Percentiles rank a stretch among this genome's conserved stretches.
These are phyloP conservation scores for Erithacus rubecula DNA, from an alignment of 2,797 vertebrate species.

Conservation along the genomic window DNA sequence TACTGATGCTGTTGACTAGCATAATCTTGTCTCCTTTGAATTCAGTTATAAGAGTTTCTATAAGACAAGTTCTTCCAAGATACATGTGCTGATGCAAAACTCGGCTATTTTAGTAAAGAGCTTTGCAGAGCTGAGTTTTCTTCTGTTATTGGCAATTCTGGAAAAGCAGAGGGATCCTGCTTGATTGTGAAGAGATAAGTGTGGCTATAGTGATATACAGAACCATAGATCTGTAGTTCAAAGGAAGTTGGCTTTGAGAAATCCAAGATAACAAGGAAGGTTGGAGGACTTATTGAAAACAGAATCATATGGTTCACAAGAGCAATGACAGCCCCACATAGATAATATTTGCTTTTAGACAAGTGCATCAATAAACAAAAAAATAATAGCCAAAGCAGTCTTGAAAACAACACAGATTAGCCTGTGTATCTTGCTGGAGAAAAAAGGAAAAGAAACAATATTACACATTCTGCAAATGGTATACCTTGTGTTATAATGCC, in stretches of 20 bases:
- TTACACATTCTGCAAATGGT: background rate
- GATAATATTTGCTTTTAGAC: background rate
- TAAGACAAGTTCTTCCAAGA: background rate
- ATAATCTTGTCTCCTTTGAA: background rate
- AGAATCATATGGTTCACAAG: background rate
- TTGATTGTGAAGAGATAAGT: background rate
- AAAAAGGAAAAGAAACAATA: background rate
- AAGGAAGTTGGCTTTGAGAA: background rate
- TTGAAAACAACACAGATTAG: background rate
- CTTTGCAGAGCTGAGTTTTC: background rate
- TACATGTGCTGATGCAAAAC: accelerated
- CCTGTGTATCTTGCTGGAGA: background rate
- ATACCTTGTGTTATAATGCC: background rate
- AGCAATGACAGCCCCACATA: background rate
- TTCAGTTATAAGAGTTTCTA: background rate
- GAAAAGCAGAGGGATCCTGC: background rate
- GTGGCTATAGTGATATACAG: background rate
- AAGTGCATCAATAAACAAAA: background rate
- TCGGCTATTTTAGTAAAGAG: background rate
- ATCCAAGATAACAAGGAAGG: background rate
- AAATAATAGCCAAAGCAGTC: background rate
- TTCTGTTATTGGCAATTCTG: background rate
- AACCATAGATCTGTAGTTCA: background rate
- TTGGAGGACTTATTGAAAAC: background rate
- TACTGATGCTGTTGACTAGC: background rate